Evolutionary conservation across 2,888 invertebrate species (phyloP), one percentile per base, ranked within the genome.

Genomic region (Cantharis lateralis): DNA sequence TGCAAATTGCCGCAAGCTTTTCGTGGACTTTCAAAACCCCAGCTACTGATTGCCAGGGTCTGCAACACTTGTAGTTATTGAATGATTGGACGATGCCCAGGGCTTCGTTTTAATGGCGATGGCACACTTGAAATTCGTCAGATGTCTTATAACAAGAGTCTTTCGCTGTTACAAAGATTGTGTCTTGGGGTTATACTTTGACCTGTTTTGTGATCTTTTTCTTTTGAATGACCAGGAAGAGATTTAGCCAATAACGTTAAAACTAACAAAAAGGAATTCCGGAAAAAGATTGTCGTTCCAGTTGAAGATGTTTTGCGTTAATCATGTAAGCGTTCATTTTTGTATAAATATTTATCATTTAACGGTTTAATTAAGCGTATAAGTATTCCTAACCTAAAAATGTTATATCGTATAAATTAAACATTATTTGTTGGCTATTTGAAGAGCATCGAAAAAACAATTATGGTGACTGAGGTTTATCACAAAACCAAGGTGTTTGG

Each of bases 31-130:
- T 79, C 78, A 77, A 84, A 84, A 82, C 77, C 81, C 82, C 81
- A 82, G 83, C 83, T 81, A 83, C 82, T 82, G 82, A 83, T 83
- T 83, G 83, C 82, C 82, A 79, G 74, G 69, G 77, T 74, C 78
- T 73, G 78, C 82, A 78, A 78, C 82, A 80, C 81, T 81, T 79
- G 78, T 78, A 79, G 83, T 86, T 85, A 85, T 86, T 85, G 86
- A 85, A 85, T 84, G 86, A 87, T 86, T 85, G 85, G 83, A 84
- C 82, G 79, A 74, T 71, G 84, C 87, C 84, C 80, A 80, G 72
- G 85, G 87, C 83, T 76, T 76, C 78, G 85, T 87, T 87, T 87
- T 87, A 87, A 87, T 87, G 87, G 87, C 80, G 82, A 83, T 82
- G 80, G 82, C 82, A 83, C 81, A 82, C 82, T 84, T 82, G 82